These are phyloP conservation scores for Theodoxus fluviatilis DNA, from an alignment of 2,888 invertebrate genomes.

Conservation along the genomic window DNA sequence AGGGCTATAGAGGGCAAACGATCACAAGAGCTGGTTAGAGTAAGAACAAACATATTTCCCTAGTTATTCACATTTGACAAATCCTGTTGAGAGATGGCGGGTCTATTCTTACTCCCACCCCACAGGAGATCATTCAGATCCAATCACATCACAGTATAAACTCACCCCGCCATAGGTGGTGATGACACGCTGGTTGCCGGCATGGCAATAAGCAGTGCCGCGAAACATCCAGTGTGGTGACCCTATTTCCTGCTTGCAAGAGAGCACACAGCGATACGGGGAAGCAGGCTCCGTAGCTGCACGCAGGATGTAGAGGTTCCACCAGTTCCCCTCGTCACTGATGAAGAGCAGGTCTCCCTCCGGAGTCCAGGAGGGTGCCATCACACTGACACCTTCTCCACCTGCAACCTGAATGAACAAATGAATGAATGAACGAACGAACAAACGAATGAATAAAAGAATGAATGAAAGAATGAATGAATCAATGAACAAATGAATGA, in stretches of 20 bases:
- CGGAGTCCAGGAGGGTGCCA: constrained; percentile 62
- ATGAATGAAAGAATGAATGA: too few relatives aligned
- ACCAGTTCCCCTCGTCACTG: constrained; percentile 64
- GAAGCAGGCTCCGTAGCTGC: constrained; percentile 48
- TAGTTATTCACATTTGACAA: background rate
- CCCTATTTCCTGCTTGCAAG: constrained; percentile 62
- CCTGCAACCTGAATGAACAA: too few relatives aligned
- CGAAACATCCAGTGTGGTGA: constrained; percentile 62
- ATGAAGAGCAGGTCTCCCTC: constrained; percentile 59
- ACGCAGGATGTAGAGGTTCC: constrained; percentile 63
- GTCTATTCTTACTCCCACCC: background rate
- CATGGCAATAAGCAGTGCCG: constrained; percentile 46
- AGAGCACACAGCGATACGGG: constrained; percentile 34
- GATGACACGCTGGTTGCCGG: constrained; percentile 43
- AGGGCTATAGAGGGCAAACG: too few relatives aligned
- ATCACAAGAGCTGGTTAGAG: too few relatives aligned
- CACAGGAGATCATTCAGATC: background rate
- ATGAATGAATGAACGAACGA: too few relatives aligned
- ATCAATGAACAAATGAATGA: too few relatives aligned
- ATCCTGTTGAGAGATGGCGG: background rate
- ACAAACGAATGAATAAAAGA: too few relatives aligned
- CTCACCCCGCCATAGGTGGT: constrained; percentile 45
- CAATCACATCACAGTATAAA: constrained; percentile 9
- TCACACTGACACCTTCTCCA: constrained; percentile 54
- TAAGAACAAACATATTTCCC: too few relatives aligned